These are phyloP conservation scores for Dasysyrphus albostriatus DNA, from an alignment of 2,888 invertebrate species.

Conservation along the genomic window DNA sequence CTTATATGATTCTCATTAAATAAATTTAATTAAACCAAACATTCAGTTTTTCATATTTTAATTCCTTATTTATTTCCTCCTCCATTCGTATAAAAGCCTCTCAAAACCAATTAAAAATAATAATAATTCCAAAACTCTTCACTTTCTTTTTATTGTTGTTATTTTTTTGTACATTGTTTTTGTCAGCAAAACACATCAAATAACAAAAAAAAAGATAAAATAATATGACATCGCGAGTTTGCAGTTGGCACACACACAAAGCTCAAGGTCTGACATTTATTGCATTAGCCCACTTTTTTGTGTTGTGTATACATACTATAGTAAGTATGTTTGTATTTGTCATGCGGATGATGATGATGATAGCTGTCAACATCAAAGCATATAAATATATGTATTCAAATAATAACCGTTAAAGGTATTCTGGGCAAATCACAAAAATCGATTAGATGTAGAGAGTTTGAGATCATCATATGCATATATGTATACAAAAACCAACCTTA, in stretches of 20 bases:
- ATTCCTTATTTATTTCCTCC: conserved; percentile 1
- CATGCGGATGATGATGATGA: neutral
- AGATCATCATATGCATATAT: conserved; percentile 10
- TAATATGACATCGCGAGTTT: conserved; percentile 19
- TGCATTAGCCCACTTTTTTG: conserved; percentile 34
- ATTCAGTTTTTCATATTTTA: neutral
- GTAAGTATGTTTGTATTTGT: neutral
- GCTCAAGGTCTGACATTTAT: conserved; percentile 49
- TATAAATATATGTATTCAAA: neutral
- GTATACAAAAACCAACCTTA: neutral
- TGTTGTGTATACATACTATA: neutral
- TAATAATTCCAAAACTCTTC: conserved; percentile 34
- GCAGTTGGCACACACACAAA: conserved; percentile 3
- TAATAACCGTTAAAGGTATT: neutral
- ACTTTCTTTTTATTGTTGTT: conserved; percentile 30
- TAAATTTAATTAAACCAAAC: conserved; percentile 19
- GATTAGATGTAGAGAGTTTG: conserved; percentile 7
- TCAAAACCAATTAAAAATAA: conserved; percentile 44
- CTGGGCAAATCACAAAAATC: conserved; percentile 9
- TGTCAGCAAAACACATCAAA: conserved; percentile 14
- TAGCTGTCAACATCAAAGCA: conserved; percentile 21
- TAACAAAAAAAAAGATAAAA: neutral
- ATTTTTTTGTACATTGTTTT: neutral
- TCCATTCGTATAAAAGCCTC: conserved; percentile 9
- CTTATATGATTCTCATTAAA: neutral